A percentile compares a stretch with the other conserved stretches of the same genome.
These are phyloP conservation scores for Rhabdornis inornatus DNA, from an alignment of 2,113 vertebrate genomes.

Conservation along the genomic window DNA sequence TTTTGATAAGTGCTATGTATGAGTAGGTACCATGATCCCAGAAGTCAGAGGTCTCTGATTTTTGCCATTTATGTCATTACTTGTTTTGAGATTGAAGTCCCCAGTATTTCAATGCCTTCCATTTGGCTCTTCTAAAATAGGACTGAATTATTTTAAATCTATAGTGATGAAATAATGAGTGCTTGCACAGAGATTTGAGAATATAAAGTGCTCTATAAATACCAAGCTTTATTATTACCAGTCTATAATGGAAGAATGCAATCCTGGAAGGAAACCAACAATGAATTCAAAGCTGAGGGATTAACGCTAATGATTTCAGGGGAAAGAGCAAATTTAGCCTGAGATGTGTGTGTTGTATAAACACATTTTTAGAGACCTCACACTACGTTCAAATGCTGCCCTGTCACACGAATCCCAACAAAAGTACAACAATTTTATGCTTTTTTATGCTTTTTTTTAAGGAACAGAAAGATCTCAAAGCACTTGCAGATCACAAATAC, in stretches of 20 bases:
- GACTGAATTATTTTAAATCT: slow-evolving; percentile 23
- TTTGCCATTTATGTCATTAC: background rate
- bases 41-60: background rate
- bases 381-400: background rate
- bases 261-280: slow-evolving; percentile 10
- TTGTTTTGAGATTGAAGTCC: background rate
- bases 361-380: background rate
- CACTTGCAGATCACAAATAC: background rate
- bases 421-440: background rate
- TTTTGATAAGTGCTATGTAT: background rate
- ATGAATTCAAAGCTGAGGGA: background rate
- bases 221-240: slow-evolving; percentile 24
- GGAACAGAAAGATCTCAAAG: background rate
- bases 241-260: background rate
- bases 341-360: background rate
- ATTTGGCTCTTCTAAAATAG: slow-evolving; percentile 6
- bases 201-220: slow-evolving; percentile 46
- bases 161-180: slow-evolving; percentile 38
- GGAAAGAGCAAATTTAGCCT: slow-evolving; percentile 13
- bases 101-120: background rate
- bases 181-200: slow-evolving; percentile 5
- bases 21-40: background rate
- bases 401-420: background rate
- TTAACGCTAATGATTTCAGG: slow-evolving; percentile 35
- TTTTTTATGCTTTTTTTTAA: background rate